phyloP scores from a whole-genome alignment of 92 coral and sea anemone species.

The Pocillopora meandrina region DNA sequence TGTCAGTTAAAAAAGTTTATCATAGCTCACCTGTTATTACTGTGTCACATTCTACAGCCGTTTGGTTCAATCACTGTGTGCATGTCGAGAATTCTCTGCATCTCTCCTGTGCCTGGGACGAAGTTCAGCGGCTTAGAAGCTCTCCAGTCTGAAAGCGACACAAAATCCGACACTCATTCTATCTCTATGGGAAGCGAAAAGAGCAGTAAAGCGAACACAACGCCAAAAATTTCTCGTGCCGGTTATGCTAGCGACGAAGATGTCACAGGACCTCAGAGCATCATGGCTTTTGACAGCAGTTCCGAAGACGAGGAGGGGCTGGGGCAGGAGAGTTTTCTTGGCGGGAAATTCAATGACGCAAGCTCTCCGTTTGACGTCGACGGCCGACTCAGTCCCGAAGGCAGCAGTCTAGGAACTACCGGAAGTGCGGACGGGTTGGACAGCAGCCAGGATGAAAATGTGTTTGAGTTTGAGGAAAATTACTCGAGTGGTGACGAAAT shows the following conservation, averaged over 20 bases:
- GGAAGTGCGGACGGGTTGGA: slow-evolving; percentile 89
- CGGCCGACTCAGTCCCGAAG: slow-evolving; percentile 97
- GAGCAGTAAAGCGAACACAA: slow-evolving; percentile 56
- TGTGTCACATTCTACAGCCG: slow-evolving; percentile 67
- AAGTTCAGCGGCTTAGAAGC: slow-evolving; percentile 83
- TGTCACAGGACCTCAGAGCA: slow-evolving; percentile 77
- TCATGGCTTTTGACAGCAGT: slow-evolving; percentile 98
- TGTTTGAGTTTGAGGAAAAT: slow-evolving; percentile 78
- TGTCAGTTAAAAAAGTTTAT: no score
- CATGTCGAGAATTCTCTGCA: slow-evolving; percentile 88
- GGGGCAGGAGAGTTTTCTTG: slow-evolving; percentile 76
- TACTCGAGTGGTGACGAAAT: slow-evolving; percentile 89
- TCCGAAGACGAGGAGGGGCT: slow-evolving; percentile 96
- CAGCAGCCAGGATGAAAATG: slow-evolving; percentile 79
- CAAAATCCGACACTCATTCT: slow-evolving; percentile 73
- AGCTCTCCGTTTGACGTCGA: slow-evolving; percentile 83
- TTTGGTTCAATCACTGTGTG: slow-evolving; percentile 83
- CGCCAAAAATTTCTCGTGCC: slow-evolving; percentile 57
- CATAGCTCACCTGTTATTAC: slow-evolving; percentile 2
- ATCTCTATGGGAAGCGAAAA: slow-evolving; percentile 66
- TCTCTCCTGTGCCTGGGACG: slow-evolving; percentile 95
- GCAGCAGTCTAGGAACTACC: slow-evolving; percentile 94
- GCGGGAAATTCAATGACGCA: slow-evolving; percentile 69
- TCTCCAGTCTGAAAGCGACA: slow-evolving; percentile 69
- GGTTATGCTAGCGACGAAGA: slow-evolving; percentile 91